phyloP scores from a whole-genome alignment of 2,113 vertebrate species.

The Syngnathus scovelli region DNA sequence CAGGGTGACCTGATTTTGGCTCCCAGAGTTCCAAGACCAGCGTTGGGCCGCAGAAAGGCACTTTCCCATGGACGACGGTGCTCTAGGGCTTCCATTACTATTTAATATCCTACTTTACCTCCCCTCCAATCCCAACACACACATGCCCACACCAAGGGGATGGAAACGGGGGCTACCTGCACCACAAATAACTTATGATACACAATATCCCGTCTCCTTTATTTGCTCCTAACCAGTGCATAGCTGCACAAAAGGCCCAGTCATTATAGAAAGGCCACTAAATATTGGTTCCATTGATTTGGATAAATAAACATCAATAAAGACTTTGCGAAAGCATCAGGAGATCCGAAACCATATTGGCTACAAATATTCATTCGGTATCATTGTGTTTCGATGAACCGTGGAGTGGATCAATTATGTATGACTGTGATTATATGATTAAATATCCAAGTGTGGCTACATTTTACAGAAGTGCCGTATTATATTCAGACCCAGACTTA shows the following conservation, averaged over 20 bases:
- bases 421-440: slow-evolving; percentile 28
- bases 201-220: slow-evolving; percentile 62
- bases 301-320: slow-evolving; percentile 57
- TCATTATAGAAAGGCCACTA: slow-evolving; percentile 65
- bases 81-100: slow-evolving; percentile 72
- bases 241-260: slow-evolving; percentile 61
- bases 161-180: slow-evolving; percentile 47
- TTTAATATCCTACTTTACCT: slow-evolving; percentile 76
- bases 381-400: slow-evolving; percentile 38
- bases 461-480: slow-evolving; percentile 1
- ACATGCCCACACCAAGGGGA: slow-evolving; percentile 54
- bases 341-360: slow-evolving; percentile 36
- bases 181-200: slow-evolving; percentile 71
- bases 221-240: slow-evolving; percentile 57
- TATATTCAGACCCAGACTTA: background rate
- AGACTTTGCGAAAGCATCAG: slow-evolving; percentile 34
- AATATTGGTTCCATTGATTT: slow-evolving; percentile 59
- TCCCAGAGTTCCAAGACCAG: slow-evolving; percentile 47
- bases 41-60: slow-evolving; percentile 61
- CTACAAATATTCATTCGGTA: slow-evolving; percentile 41
- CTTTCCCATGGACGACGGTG: slow-evolving; percentile 68
- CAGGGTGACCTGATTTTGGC: slow-evolving; percentile 66
- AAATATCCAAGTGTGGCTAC: slow-evolving; percentile 13
- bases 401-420: slow-evolving; percentile 32
- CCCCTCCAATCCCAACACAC: slow-evolving; percentile 58